Percentiles rank a stretch among this genome's conserved stretches.
These are phyloP conservation scores for Amblyopsis rosae DNA, from an alignment of 2,113 vertebrate species.

Conservation along the genomic window DNA sequence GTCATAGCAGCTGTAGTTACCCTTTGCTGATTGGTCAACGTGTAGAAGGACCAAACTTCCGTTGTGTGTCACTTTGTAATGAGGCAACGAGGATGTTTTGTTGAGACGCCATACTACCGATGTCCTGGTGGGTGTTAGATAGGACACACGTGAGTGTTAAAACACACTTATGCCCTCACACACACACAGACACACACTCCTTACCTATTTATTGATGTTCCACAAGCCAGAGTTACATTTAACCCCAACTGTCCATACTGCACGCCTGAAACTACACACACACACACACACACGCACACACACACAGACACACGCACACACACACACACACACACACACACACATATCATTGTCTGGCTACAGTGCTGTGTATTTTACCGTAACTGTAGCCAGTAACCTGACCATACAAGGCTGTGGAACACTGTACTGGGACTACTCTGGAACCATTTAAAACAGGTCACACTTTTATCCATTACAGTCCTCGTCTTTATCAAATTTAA, in stretches of 20 bases:
- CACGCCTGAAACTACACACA: slow-evolving; percentile 59
- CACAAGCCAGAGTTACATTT: slow-evolving; percentile 66
- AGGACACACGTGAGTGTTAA: not conserved
- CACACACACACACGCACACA: slow-evolving; percentile 24
- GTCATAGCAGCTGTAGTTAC: slow-evolving; percentile 80
- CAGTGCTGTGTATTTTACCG: slow-evolving; percentile 28
- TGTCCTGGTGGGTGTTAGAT: slow-evolving; percentile 51
- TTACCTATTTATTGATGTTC: slow-evolving; percentile 59
- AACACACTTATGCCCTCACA: not conserved
- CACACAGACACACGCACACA: slow-evolving; percentile 28
- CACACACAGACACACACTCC: slow-evolving; percentile 8
- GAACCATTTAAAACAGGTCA: not conserved
- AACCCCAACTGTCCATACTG: slow-evolving; percentile 61
- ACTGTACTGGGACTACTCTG: not conserved
- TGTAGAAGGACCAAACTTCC: slow-evolving; percentile 67
- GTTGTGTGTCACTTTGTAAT: slow-evolving; percentile 58
- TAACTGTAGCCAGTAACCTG: slow-evolving; percentile 51
- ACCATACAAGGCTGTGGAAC: slow-evolving; percentile 60
- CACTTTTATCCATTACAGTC: not conserved
- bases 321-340: slow-evolving; percentile 5
- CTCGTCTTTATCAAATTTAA: slow-evolving; percentile 16
- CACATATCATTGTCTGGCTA: not conserved
- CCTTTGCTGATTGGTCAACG: slow-evolving; percentile 66
- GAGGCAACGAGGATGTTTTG: slow-evolving; percentile 50
- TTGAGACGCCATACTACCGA: slow-evolving; percentile 73